Conservation (phyloP, 1,140 invertebrate species). For the Aphis gossypii region DNA sequence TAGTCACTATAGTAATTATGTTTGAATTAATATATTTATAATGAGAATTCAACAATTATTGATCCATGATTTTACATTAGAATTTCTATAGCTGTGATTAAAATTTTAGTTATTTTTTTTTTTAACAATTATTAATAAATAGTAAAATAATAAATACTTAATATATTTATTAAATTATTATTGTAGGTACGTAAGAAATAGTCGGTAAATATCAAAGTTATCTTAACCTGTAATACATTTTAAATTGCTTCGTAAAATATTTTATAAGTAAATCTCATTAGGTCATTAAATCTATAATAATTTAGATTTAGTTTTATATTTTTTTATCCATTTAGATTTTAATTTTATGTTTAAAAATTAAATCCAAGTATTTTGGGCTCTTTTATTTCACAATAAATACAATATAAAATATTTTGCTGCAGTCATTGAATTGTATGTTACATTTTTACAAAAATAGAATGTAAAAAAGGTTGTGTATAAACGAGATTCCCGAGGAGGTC, state of each 20-base stretch:
- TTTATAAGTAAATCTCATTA: background rate
- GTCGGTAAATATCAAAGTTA: background rate
- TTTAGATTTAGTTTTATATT: background rate
- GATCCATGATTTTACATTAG: background rate
- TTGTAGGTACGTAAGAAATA: background rate
- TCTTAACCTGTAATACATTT: background rate
- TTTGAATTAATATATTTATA: background rate
- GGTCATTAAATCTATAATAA: background rate
- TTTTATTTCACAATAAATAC: background rate
- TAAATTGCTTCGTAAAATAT: background rate
- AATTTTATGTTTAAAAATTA: background rate
- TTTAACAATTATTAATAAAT: background rate
- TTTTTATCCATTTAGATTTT: background rate
- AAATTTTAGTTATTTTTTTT: background rate
- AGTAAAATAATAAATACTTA: background rate
- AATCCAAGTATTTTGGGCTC: background rate
- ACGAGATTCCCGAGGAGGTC: constrained; percentile 24
- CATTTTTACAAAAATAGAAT: constrained; percentile 8
- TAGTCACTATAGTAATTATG: background rate
- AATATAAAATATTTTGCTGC: background rate
- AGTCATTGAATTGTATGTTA: constrained; percentile 15
- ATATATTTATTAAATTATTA: background rate
- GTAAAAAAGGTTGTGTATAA: constrained; percentile 9
- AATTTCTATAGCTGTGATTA: background rate
- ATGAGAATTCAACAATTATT: background rate